Base-by-base conservation (phyloP, 2,113 vertebrate genomes). In the Bucco capensis region DNA sequence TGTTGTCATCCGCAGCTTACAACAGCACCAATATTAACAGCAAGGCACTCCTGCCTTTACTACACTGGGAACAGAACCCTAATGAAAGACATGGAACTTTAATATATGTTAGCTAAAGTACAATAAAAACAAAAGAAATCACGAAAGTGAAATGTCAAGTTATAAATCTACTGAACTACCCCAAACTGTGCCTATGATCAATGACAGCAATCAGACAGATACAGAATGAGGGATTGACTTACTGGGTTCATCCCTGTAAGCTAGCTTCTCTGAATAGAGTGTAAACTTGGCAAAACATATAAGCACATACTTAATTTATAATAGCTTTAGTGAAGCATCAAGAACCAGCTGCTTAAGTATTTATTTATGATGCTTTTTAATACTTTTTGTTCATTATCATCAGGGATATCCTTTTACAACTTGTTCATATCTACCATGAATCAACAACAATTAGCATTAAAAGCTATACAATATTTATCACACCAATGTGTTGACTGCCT, bases 361-460 rank as follows among this genome's bases (percentile, higher is more conserved):
- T 83, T 90, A 81, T 75, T 93, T 88, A 94, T 70, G 71, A 83
- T 64, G n/a, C 22, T 71, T 94, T 93, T 86, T 74, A 90, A 67
- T 78, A 83, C 60, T 77, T 92, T 85, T 76, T 84, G 40, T 86
- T 94, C 71, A 80, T 83, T 81, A 80, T 69, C n/a, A 57, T 35
- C 60, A 47, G 51, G 80, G 73, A 88, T 89, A 81, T 67, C 69
- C 57, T 81, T 95, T 88, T 53, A 91, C 65, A 89, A 33, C n/a
- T 7, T 13, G 40, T 33, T 88, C 8, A 0, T 64, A 56, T 70
- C 69, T 81, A 70, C 56, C 60, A 50, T 64, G 79, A 91, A 92
- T 92, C 85, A 74, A 80, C 56, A 88, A 56, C 42, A 57, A 91
- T 83, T 90, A 95, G 31, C 65, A 74, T 77, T 92, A 83, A 90